These are phyloP conservation scores for Acleris sparsana DNA, from an alignment of 2,888 invertebrate genomes.

Conservation along the genomic window DNA sequence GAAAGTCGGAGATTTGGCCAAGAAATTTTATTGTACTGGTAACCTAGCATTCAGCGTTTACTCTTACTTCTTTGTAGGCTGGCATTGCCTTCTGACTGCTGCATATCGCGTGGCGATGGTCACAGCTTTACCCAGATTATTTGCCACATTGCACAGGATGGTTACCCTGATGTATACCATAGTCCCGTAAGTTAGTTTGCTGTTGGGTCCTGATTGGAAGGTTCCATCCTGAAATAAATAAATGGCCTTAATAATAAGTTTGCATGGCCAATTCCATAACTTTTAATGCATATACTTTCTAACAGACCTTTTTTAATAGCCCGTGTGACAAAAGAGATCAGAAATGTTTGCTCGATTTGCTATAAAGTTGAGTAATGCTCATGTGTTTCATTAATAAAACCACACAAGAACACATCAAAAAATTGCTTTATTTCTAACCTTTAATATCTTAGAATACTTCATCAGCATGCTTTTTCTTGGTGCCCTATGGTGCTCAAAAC, in stretches of 20 bases:
- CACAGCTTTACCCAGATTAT: constrained; percentile 88
- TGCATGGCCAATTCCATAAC: too few relatives aligned
- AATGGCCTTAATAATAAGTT: background rate
- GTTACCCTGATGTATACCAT: constrained; percentile 96
- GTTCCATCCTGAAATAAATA: constrained; percentile 87
- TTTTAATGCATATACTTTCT: too few relatives aligned
- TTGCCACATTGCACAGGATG: constrained; percentile 88
- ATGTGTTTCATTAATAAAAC: too few relatives aligned
- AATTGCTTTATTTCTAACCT: constrained; percentile 56
- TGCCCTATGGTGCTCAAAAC: constrained; percentile 93
- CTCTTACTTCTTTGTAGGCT: constrained; percentile 88
- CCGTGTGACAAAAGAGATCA: too few relatives aligned
- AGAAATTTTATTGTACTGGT: too few relatives aligned
- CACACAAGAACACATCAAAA: too few relatives aligned
- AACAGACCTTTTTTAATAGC: too few relatives aligned
- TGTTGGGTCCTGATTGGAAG: constrained; percentile 89
- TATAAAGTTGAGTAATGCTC: too few relatives aligned
- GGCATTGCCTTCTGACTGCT: constrained; percentile 94
- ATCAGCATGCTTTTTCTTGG: constrained; percentile 95
- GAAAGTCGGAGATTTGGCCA: too few relatives aligned
- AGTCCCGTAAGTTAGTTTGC: constrained; percentile 93
- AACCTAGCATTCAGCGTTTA: background rate
- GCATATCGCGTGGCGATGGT: constrained; percentile 96
- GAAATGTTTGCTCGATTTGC: too few relatives aligned
- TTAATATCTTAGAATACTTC: constrained; percentile 93